Evolutionary conservation across 2,113 vertebrate genomes (phyloP).

Genomic region (Syngnathoides biaculeatus): DNA sequence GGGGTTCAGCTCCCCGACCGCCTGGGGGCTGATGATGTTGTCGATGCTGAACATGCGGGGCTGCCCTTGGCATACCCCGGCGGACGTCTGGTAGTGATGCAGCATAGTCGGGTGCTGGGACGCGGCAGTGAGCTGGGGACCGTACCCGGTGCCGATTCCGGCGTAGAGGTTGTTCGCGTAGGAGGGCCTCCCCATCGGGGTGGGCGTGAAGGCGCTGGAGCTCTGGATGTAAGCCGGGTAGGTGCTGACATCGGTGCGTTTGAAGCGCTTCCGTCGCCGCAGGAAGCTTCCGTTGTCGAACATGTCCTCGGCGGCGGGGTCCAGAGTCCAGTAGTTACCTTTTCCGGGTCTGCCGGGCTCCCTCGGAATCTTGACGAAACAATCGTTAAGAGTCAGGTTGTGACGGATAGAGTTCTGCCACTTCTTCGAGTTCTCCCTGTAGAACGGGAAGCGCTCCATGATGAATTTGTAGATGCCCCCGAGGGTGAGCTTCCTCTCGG

Average conservation of each 20-base stretch:
- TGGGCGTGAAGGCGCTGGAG: constrained; percentile 82
- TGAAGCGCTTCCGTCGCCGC: constrained; percentile 80
- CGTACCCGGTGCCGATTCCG: constrained; percentile 71
- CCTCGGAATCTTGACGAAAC: constrained; percentile 84
- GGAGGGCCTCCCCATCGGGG: constrained; percentile 71
- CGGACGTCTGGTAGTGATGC: constrained; percentile 76
- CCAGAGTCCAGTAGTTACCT: constrained; percentile 85
- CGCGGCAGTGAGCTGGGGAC: constrained; percentile 60
- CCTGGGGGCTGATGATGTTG: constrained; percentile 86
- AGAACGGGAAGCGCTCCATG: constrained; percentile 95
- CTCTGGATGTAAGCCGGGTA: constrained; percentile 86
- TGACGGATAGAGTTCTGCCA: constrained; percentile 88
- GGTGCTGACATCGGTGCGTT: constrained; percentile 86
- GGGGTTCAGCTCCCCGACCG: constrained; percentile 69
- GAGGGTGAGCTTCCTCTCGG: constrained; percentile 90
- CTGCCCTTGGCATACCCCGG: constrained; percentile 71
- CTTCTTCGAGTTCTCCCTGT: constrained; percentile 94
- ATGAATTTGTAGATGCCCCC: constrained; percentile 97
- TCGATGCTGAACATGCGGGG: constrained; percentile 92
- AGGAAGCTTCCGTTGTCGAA: constrained; percentile 86
- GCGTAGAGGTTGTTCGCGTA: constrained; percentile 75
- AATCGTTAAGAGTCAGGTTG: constrained; percentile 86
- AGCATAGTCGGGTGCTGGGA: constrained; percentile 76
- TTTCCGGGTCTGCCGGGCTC: constrained; percentile 83
- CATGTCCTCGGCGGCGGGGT: constrained; percentile 85